Percentiles rank a stretch among this genome's conserved stretches.
Conservation (phyloP, 1,140 invertebrate species). For the Ruditapes philippinarum region DNA sequence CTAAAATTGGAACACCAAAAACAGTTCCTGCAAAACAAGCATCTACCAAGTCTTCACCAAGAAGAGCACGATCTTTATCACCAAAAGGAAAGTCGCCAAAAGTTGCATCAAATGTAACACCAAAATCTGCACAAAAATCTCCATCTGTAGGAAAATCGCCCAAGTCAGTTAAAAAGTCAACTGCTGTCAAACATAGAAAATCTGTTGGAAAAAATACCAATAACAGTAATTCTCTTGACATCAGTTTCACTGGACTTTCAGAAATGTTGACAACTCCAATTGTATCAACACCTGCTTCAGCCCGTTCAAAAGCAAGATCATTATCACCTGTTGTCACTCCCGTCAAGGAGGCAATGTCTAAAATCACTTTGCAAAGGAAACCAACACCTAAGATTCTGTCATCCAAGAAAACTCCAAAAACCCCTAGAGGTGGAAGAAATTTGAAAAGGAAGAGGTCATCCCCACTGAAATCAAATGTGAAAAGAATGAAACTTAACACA, state of each 20-base stretch:
- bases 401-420: slow-evolving; percentile 28
- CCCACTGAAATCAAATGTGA: slow-evolving; percentile 7
- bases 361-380: not conserved
- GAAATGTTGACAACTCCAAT: slow-evolving; percentile 71
- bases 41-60: not conserved
- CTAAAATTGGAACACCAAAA: slow-evolving; percentile 10
- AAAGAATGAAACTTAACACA: slow-evolving; percentile 43
- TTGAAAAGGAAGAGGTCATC: slow-evolving; percentile 65
- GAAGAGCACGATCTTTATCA: slow-evolving; percentile 31
- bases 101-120: not conserved
- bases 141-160: not conserved
- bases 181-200: not conserved
- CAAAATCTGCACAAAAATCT: slow-evolving; percentile 44
- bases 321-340: slow-evolving; percentile 32
- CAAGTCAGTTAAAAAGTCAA: not conserved
- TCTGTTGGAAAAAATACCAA: slow-evolving; percentile 19
- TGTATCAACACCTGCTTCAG: slow-evolving; percentile 52
- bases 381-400: not conserved
- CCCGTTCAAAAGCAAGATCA: slow-evolving; percentile 50
- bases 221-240: slow-evolving; percentile 13
- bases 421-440: slow-evolving; percentile 55
- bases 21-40: slow-evolving; percentile 14
- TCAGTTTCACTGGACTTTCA: slow-evolving; percentile 68
- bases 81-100: not conserved
- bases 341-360: slow-evolving; percentile 13